Percentiles rank a stretch among this genome's conserved stretches.
These are phyloP conservation scores for Clupea harengus DNA, from an alignment of 2,113 vertebrate species.

Conservation along the genomic window DNA sequence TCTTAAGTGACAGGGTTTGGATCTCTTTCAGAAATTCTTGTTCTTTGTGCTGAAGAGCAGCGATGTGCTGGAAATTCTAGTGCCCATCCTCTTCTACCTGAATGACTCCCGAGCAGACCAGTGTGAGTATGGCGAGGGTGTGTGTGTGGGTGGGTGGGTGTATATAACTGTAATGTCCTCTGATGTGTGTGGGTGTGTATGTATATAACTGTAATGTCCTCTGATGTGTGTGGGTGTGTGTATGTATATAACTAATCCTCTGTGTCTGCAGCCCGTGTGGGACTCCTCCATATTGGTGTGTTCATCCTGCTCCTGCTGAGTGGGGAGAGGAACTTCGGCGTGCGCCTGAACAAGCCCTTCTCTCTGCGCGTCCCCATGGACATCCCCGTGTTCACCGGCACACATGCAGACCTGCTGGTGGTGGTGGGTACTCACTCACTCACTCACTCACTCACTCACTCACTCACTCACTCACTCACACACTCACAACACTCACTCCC, in stretches of 20 bases:
- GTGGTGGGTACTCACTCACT: slow-evolving; percentile 69
- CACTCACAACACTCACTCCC: too few relatives aligned
- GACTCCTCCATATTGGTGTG: slow-evolving; percentile 97
- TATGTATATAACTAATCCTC: not conserved
- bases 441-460: not conserved
- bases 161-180: not conserved
- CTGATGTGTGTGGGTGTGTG: not conserved
- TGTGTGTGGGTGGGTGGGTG: not conserved
- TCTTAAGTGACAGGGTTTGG: not conserved
- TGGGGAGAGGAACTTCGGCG: slow-evolving; percentile 96
- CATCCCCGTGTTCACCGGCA: slow-evolving; percentile 97
- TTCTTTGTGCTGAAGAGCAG: slow-evolving; percentile 99
- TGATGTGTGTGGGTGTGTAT: too few relatives aligned
- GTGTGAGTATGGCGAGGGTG: not conserved
- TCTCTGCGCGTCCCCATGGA: slow-evolving; percentile 94
- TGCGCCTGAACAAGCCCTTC: slow-evolving; percentile 96
- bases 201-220: too few relatives aligned
- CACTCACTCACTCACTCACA: not conserved
- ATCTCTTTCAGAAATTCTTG: slow-evolving; percentile 86
- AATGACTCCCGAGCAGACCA: slow-evolving; percentile 95
- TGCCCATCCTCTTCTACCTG: slow-evolving; percentile 92
- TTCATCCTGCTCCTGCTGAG: slow-evolving; percentile 96
- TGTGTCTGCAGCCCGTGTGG: slow-evolving; percentile 82
- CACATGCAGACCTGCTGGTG: slow-evolving; percentile 96
- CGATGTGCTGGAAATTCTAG: slow-evolving; percentile 92